Evolutionary conservation across 2,888 invertebrate species (phyloP).

Genomic region (Orthosia gracilis): DNA sequence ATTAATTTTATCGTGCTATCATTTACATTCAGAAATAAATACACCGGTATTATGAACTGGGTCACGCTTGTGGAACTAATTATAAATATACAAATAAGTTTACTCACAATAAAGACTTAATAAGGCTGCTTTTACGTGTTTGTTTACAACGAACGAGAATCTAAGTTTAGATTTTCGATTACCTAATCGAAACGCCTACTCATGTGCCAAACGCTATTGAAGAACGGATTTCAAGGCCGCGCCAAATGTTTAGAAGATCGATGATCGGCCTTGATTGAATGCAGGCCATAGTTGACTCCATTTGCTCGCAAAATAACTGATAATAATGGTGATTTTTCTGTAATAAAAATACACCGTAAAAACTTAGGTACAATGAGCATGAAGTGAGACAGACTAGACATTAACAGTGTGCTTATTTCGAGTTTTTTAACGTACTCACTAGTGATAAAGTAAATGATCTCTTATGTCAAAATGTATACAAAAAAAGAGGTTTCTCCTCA

Average conservation of each 20-base stretch:
- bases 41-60: constrained; percentile 6
- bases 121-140: neutral
- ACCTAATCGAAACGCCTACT: constrained; percentile 1
- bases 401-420: too few species aligned
- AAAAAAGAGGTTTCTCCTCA: too few species aligned
- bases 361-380: too few species aligned
- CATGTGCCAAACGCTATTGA: constrained; percentile 33
- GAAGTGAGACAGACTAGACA: too few species aligned
- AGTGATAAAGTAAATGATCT: too few species aligned
- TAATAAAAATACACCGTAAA: neutral
- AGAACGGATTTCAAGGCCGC: constrained; percentile 12
- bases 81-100: neutral
- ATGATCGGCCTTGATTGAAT: constrained; percentile 27
- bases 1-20: constrained; percentile 31
- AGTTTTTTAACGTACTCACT: too few species aligned
- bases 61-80: constrained; percentile 10
- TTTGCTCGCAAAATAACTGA: neutral
- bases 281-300: neutral
- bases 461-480: too few species aligned
- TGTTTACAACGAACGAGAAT: neutral
- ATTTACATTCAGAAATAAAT: constrained; percentile 10
- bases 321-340: neutral
- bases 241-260: constrained; percentile 17
- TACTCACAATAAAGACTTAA: neutral
- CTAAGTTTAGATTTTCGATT: constrained; percentile 18